Percentiles rank a stretch among this genome's conserved stretches.
Conservation (phyloP, 2,113 vertebrate genomes). For the Condylura cristata region DNA sequence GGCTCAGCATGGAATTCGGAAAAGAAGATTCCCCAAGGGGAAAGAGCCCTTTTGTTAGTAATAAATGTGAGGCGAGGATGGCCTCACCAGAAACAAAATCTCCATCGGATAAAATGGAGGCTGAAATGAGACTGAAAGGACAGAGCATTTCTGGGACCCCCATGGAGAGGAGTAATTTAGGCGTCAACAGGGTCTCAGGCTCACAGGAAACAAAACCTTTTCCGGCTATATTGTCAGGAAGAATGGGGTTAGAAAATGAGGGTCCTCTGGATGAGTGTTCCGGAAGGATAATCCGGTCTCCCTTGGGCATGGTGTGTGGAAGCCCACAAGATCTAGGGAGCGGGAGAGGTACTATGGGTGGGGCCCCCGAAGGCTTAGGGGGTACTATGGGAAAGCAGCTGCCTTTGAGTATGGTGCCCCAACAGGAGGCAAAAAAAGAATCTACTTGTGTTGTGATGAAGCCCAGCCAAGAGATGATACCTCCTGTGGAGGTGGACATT, state of each 20-base stretch:
- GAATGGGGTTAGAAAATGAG: background rate
- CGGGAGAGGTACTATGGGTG: background rate
- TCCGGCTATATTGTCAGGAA: background rate
- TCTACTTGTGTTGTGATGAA: background rate
- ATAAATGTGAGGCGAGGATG: background rate
- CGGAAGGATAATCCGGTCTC: background rate
- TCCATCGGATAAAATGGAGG: background rate
- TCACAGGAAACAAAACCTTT: background rate
- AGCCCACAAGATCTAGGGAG: background rate
- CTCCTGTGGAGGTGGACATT: background rate
- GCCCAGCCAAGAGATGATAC: background rate
- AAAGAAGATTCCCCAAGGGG: background rate
- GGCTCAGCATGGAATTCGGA: background rate
- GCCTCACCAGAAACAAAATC: background rate
- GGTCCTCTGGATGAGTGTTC: background rate
- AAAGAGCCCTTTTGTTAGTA: background rate
- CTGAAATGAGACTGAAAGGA: conserved; percentile 24
- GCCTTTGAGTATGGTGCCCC: background rate
- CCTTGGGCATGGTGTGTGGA: background rate
- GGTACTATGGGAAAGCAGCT: background rate
- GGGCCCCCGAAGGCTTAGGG: background rate
- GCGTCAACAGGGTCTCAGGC: background rate
- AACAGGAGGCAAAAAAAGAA: background rate
- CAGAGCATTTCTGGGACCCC: background rate
- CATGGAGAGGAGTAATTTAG: background rate